Base-by-base conservation (phyloP, 2,113 vertebrate species). In the Ardeotis arabs region DNA sequence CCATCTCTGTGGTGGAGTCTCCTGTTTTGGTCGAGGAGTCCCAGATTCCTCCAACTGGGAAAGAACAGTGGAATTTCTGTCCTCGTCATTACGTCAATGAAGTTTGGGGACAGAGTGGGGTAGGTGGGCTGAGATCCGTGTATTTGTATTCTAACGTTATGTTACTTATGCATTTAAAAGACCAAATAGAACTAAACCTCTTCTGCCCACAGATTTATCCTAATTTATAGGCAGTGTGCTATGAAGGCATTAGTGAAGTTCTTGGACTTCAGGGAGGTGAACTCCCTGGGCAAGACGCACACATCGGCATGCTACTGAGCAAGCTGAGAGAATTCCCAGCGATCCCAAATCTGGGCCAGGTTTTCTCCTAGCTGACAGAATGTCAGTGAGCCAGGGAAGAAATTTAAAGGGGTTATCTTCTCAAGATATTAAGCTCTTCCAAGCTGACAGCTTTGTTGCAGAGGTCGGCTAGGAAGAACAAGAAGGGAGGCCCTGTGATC, bases 381-480 rank as follows among this genome's bases (percentile, higher is more conserved):
- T 95, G 95, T 96, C 95, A 96, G 91, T 35, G 89, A 89, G 70
- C 58, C 63, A 70, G 78, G 77, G 70, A 90, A 70, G 92, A 92
- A 91, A 83, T 92, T 89, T 96, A 89, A 89, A 87, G 63, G 77
- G 94, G 92, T 95, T 97, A 94, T 95, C 39, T 39, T 39, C 39
- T 95, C 81, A 93, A 87, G 91, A 91, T 95, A 95, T 44, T 96
- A 89, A 92, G 84, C 92, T 89, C 87, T 87, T 95, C 74, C 59
- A 84, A 91, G 74, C 74, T 96, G 96, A 96, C 96, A 95, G 96
- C 87, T 96, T 95, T 96, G 95, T 95, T 96, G 93, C 89, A 83
- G 93, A 74, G 96, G 96, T 97, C 96, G 95, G 92, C 81, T 82
- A 76, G 67, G 58, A 94, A 81, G 95, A 95, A 55, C 67, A 73